Conservation (phyloP, 2,113 vertebrate species). For the Tyrannus savana region DNA sequence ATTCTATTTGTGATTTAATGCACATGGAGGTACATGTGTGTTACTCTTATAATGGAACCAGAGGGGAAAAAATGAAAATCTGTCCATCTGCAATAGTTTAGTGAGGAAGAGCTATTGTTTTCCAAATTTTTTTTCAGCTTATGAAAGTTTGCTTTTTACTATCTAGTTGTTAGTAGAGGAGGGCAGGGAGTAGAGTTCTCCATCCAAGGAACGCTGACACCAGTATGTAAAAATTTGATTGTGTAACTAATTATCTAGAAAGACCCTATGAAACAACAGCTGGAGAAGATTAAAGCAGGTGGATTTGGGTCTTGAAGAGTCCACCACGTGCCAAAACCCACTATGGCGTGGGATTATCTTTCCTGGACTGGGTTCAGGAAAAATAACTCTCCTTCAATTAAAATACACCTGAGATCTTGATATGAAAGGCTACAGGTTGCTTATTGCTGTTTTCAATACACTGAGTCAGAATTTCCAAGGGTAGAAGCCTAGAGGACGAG, state of each 20-base stretch:
- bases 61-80: not conserved
- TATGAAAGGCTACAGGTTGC: slow-evolving; percentile 15
- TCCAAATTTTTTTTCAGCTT: slow-evolving; percentile 6
- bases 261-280: slow-evolving; percentile 36
- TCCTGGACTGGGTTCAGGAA: not conserved
- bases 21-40: slow-evolving; percentile 16
- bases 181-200: not conserved
- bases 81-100: slow-evolving; percentile 40
- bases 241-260: slow-evolving; percentile 39
- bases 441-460: slow-evolving; percentile 4
- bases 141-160: slow-evolving; percentile 23
- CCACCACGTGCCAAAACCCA: not conserved
- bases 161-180: slow-evolving; percentile 21
- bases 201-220: not conserved
- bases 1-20: slow-evolving; percentile 15
- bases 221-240: not conserved
- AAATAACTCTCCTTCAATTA: slow-evolving; percentile 16
- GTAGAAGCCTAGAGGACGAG: not conserved
- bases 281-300: slow-evolving; percentile 73
- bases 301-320: slow-evolving; percentile 53
- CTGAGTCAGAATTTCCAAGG: slow-evolving; percentile 4
- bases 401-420: slow-evolving; percentile 36
- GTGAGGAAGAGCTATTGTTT: slow-evolving; percentile 42
- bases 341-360: not conserved
- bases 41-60: not conserved